Percentiles rank a stretch among this genome's conserved stretches.
phyloP scores from a whole-genome alignment of 2,888 invertebrate species.

The Tuberolachnus salignus region DNA sequence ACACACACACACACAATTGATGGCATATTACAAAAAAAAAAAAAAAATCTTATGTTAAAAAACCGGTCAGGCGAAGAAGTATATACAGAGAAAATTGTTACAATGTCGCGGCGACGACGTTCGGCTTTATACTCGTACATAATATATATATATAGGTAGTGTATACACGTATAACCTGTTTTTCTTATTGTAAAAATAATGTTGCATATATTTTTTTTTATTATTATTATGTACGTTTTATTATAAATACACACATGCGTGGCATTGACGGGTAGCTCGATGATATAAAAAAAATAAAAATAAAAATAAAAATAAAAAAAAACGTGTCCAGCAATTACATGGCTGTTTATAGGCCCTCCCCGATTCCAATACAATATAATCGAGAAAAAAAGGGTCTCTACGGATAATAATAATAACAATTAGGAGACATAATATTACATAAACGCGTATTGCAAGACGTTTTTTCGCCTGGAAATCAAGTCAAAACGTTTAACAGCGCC shows the following conservation, averaged over 20 bases:
- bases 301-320: too few species aligned
- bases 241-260: background rate
- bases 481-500: too few species aligned
- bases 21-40: constrained; percentile 27
- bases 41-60: constrained; percentile 47
- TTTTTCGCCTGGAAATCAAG: too few species aligned
- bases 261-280: constrained; percentile 35
- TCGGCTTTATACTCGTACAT: constrained; percentile 11
- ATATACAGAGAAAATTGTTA: constrained; percentile 50
- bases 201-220: constrained; percentile 41
- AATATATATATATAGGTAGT: background rate
- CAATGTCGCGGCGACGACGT: constrained; percentile 45
- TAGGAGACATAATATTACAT: background rate
- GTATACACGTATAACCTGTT: constrained; percentile 48
- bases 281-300: constrained; percentile 13
- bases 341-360: constrained; percentile 39
- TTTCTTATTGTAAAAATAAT: constrained; percentile 51
- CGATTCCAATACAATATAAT: constrained; percentile 17
- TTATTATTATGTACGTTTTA: background rate
- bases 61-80: constrained; percentile 43
- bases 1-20: constrained; percentile 39
- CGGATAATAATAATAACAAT: background rate
- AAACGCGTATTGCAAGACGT: background rate
- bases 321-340: constrained; percentile 42
- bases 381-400: background rate